Evolutionary conservation across 2,797 vertebrate genomes (phyloP).

Genomic region (Galago senegalensis): DNA sequence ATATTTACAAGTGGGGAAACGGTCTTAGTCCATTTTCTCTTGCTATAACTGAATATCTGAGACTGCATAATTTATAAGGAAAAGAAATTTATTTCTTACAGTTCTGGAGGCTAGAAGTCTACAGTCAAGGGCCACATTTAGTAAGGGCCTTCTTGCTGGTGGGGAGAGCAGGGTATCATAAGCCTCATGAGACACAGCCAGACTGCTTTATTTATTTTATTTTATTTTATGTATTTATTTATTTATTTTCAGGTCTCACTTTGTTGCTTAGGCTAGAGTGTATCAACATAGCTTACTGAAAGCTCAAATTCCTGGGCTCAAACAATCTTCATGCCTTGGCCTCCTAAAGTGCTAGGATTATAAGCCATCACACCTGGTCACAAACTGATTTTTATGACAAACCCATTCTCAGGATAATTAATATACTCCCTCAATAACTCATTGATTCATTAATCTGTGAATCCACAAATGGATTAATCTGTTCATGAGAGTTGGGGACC

Average conservation of each 20-base stretch:
- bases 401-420: not conserved
- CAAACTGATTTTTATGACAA: not conserved
- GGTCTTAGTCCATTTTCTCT: not conserved
- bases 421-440: not conserved
- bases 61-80: not conserved
- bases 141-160: not conserved
- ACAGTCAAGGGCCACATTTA: not conserved
- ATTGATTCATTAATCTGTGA: not conserved
- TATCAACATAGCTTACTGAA: too few relatives aligned
- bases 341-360: not conserved
- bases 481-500: not conserved
- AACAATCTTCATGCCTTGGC: not conserved
- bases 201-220: not conserved
- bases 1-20: not conserved
- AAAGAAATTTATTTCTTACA: not conserved
- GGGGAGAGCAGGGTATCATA: not conserved
- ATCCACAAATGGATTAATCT: not conserved
- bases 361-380: not conserved
- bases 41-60: not conserved
- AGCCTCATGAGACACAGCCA: not conserved
- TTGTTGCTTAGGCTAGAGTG: not conserved
- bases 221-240: not conserved
- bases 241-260: not conserved
- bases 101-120: not conserved
- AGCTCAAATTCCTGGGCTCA: not conserved